Base-by-base conservation (phyloP, 2,797 vertebrate genomes). In the Okamejei kenojei region DNA sequence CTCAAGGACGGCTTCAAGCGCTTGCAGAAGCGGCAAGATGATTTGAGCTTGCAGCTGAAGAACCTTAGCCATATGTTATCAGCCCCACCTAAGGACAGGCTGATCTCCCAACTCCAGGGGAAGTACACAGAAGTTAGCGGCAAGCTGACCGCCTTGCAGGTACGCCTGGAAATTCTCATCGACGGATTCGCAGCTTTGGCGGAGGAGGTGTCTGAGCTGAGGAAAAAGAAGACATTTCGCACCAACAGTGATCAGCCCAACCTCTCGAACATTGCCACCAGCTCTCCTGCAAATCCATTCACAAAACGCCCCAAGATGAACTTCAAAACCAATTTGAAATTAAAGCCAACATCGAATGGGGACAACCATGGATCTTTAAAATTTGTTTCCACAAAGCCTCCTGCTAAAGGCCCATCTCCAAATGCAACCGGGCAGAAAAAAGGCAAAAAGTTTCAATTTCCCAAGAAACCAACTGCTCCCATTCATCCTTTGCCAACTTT, bases 181-280 rank as follows among this genome's bases (percentile, higher is more conserved):
- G 96, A 97, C 17, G 96, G 96, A 54, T 97, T 97, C 93, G 96
- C 96, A 0, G 95, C 95, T 0, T 86, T 97, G 76, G 97, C 95
- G n/a, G 96, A 96, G 95, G 96, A 97, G 93, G 95, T 97, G 93
- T 96, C 96, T 94, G 96, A 95, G 94, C 94, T 97, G 79, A 97
- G 97, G 93, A 95, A 94, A 17, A 15, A 90, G 1, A 94, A 94
- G 93, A 95, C 29, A 19, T 84, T 38, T 10, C n/a, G 29, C 61
- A 93, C 61, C n/a, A 93, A 96, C 13, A 86, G 88, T 7, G 94
- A 88, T 63, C 84, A 88, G 17, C 63, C 84, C 17, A 7, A 21
- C 1, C n/a, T 10, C n/a, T 65, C 17, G 7, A 19, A 32, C 32
- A 68, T 11, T 19, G n/a, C 71, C 38, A 92, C 71, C 7, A 73